Conservation (phyloP, 2,888 invertebrate genomes). For the Noctua pronuba region DNA sequence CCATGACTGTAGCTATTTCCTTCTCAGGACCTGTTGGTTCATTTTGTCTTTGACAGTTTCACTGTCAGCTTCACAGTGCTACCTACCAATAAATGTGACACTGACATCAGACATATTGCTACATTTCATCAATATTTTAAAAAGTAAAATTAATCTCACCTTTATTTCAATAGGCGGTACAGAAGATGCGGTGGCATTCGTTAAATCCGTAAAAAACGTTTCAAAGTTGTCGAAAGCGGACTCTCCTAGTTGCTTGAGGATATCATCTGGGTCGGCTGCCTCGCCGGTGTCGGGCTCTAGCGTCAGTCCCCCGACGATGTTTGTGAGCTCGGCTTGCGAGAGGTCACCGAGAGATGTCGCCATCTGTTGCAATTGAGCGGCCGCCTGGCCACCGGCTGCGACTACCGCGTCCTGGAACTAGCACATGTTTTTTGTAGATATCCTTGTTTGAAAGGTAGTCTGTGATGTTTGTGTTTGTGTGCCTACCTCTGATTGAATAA, state of each 20-base stretch:
- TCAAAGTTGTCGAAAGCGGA: slow-evolving; percentile 96
- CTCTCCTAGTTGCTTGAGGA: slow-evolving; percentile 95
- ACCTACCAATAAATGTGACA: not conserved
- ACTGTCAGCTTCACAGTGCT: not conserved
- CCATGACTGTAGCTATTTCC: not conserved
- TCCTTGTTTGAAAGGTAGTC: not conserved
- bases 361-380: slow-evolving; percentile 89
- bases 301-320: slow-evolving; percentile 91
- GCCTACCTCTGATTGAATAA: not conserved
- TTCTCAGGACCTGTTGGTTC: not conserved
- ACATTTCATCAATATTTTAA: not conserved
- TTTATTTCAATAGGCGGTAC: slow-evolving; percentile 92
- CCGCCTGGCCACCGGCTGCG: slow-evolving; percentile 89
- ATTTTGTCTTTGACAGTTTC: not conserved
- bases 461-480: slow-evolving; percentile 11
- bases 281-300: slow-evolving; percentile 85
- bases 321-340: slow-evolving; percentile 93
- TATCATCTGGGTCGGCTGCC: slow-evolving; percentile 93
- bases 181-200: slow-evolving; percentile 92
- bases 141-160: slow-evolving; percentile 82
- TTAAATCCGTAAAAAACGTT: slow-evolving; percentile 94
- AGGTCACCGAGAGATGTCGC: slow-evolving; percentile 92
- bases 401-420: slow-evolving; percentile 91
- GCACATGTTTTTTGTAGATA: slow-evolving; percentile 37
- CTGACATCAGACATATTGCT: not conserved